Evolutionary conservation across 1,140 invertebrate species (phyloP).

Genomic region (Drosophila sulfurigaster): DNA sequence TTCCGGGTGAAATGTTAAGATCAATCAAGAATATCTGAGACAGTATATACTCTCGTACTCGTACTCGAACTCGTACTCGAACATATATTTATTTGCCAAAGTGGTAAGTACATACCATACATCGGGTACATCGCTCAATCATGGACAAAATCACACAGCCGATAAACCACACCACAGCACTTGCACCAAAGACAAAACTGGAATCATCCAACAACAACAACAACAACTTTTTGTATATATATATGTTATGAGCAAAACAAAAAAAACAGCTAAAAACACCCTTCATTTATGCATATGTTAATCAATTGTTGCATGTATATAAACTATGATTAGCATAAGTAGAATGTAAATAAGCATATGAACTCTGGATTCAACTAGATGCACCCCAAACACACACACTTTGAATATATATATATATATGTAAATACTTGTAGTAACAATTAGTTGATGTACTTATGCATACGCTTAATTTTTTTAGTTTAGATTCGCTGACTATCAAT

Average conservation of each 20-base stretch:
- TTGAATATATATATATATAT: slow-evolving; percentile 1
- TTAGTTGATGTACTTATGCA: slow-evolving; percentile 4
- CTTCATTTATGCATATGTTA: not conserved
- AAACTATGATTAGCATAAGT: not conserved
- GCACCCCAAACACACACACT: not conserved
- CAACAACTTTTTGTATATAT: slow-evolving; percentile 4
- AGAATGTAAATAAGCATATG: slow-evolving; percentile 6
- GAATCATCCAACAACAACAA: slow-evolving; percentile 12
- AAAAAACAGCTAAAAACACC: slow-evolving; percentile 2
- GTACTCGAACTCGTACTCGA: too few species aligned
- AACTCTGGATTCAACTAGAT: slow-evolving; percentile 2
- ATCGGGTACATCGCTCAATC: slow-evolving; percentile 12
- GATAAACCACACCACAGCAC: slow-evolving; percentile 28
- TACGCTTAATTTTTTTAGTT: slow-evolving; percentile 19
- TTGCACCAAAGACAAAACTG: slow-evolving; percentile 26
- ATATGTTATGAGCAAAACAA: not conserved
- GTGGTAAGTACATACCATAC: slow-evolving; percentile 39
- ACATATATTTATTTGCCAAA: not conserved
- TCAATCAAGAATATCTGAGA: not conserved
- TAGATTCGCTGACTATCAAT: slow-evolving; percentile 19
- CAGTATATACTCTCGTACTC: not conserved
- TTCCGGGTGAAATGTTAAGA: not conserved
- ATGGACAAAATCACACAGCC: slow-evolving; percentile 35
- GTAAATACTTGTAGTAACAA: slow-evolving; percentile 6
- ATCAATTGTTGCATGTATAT: not conserved